Percentiles rank a stretch among this genome's conserved stretches.
These are phyloP conservation scores for Chaetura pelagica DNA, from an alignment of 2,113 vertebrate genomes.

Conservation along the genomic window DNA sequence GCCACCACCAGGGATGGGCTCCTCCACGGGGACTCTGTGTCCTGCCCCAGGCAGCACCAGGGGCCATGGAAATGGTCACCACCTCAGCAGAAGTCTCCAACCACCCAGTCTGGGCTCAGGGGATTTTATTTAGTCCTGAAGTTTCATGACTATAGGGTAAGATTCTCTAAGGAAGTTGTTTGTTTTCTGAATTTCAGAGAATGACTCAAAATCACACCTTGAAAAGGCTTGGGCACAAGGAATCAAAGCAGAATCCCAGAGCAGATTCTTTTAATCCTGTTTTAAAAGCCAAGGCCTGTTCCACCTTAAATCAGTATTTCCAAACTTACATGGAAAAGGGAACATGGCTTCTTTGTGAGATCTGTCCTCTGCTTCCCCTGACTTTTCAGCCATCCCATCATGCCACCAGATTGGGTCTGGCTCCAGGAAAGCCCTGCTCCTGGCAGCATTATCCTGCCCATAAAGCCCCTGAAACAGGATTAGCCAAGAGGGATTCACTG, in stretches of 20 bases:
- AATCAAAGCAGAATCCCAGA: background rate
- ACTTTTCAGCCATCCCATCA: background rate
- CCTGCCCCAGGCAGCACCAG: background rate
- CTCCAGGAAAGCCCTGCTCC: background rate
- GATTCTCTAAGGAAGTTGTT: background rate
- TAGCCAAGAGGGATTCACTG: background rate
- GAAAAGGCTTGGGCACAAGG: background rate
- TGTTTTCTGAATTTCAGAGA: background rate
- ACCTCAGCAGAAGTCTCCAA: background rate
- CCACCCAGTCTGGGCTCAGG: no score
- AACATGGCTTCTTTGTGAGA: background rate
- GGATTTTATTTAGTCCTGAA: background rate
- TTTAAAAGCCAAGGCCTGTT: background rate
- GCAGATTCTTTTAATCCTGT: background rate
- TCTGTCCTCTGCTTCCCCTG: background rate
- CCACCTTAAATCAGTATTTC: background rate
- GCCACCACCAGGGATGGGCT: background rate
- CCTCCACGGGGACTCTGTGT: rapidly evolving
- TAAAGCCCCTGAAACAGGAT: background rate
- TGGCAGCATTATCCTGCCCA: background rate
- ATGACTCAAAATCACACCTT: background rate
- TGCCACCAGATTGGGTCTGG: background rate
- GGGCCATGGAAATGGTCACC: rapidly evolving
- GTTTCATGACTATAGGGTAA: background rate
- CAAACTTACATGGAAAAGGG: background rate